phyloP scores from a whole-genome alignment of 2,113 vertebrate genomes.

The Microcebus tavaratra region DNA sequence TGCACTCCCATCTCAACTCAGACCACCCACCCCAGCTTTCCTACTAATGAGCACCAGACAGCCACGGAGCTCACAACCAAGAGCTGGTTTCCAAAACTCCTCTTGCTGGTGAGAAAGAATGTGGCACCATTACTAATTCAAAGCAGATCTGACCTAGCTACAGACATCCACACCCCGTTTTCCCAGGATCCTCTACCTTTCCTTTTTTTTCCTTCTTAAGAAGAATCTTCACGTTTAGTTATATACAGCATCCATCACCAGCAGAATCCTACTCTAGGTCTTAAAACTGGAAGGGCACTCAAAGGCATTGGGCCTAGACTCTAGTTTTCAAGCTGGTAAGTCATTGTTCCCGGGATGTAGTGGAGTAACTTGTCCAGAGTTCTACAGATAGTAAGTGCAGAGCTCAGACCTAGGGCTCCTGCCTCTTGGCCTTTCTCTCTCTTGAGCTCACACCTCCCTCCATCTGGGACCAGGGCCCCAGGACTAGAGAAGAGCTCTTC shows the following conservation, averaged over 20 bases:
- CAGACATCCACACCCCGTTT: neutral
- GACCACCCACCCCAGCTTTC: neutral
- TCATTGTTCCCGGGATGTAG: neutral
- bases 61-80: neutral
- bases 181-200: constrained; percentile 30
- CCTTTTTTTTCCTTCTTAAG: constrained; percentile 36
- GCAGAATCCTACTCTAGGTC: neutral
- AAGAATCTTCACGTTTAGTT: neutral
- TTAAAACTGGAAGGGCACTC: neutral
- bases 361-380: neutral
- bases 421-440: neutral
- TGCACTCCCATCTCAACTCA: neutral
- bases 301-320: neutral
- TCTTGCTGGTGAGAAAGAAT: constrained; percentile 49
- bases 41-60: neutral
- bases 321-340: neutral
- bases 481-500: neutral
- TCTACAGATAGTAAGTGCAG: neutral
- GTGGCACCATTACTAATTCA: constrained; percentile 48
- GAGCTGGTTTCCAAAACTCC: constrained; percentile 46
- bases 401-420: neutral
- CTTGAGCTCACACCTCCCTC: too few species aligned
- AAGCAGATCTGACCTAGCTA: constrained; percentile 56
- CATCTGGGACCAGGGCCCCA: neutral
- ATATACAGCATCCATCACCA: constrained; percentile 3